A percentile compares a stretch with the other conserved stretches of the same genome.
These are phyloP conservation scores for Nyctereutes procyonoides DNA, from an alignment of 2,113 vertebrate genomes.

Conservation along the genomic window DNA sequence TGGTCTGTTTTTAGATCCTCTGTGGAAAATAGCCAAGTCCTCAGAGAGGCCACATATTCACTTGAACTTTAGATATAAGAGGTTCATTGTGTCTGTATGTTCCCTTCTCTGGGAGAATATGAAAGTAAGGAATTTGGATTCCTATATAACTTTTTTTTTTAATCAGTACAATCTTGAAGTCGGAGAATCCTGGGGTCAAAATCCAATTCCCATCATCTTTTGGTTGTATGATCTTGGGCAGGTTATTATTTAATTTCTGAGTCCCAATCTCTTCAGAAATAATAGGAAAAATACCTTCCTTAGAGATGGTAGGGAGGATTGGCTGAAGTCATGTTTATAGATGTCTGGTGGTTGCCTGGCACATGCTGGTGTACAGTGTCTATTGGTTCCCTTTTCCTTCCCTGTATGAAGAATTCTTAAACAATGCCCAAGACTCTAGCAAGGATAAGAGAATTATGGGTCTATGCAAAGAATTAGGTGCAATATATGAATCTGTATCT, in stretches of 20 bases:
- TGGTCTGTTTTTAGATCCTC: background rate
- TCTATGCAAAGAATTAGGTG: background rate
- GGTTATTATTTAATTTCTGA: conserved; percentile 35
- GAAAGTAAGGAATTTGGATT: background rate
- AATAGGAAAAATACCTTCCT: background rate
- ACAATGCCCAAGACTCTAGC: background rate
- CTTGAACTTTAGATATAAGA: conserved; percentile 15
- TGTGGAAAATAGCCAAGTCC: background rate
- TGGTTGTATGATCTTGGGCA: conserved; percentile 16
- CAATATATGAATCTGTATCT: background rate
- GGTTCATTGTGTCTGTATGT: background rate
- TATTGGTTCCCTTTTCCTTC: background rate
- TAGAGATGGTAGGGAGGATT: background rate
- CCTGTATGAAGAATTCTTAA: background rate
- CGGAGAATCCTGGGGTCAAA: conserved; percentile 16
- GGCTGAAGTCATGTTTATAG: background rate
- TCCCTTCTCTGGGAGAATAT: background rate
- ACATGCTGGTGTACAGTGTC: background rate
- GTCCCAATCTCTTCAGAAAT: background rate
- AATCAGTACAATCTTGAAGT: conserved; percentile 11
- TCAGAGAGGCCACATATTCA: background rate
- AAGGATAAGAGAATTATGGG: background rate
- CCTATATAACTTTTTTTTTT: background rate
- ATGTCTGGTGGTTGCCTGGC: background rate
- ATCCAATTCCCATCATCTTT: background rate